phyloP scores from a whole-genome alignment of 2,113 vertebrate species.

The Perca schrenkii region DNA sequence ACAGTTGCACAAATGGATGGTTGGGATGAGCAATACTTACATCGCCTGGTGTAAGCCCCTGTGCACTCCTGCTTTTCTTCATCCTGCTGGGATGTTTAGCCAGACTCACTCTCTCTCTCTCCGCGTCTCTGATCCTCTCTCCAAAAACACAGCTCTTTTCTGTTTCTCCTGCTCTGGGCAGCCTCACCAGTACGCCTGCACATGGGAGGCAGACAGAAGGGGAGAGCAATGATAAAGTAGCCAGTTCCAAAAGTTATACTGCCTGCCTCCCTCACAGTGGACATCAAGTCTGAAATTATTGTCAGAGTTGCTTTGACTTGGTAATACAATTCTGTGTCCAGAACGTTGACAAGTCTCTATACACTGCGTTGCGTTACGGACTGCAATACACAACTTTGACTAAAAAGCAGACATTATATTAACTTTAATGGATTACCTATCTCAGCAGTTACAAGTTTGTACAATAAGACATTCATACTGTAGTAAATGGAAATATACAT shows the following conservation, averaged over 20 bases:
- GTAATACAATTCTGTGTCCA: background rate
- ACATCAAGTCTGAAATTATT: constrained; percentile 7
- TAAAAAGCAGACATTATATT: constrained; percentile 22
- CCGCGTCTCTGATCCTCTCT: constrained; percentile 23
- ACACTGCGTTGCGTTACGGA: background rate
- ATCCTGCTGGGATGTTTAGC: constrained; percentile 74
- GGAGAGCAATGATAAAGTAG: constrained; percentile 21
- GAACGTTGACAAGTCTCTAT: constrained; percentile 11
- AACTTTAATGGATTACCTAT: background rate
- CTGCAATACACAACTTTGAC: constrained; percentile 3
- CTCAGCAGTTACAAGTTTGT: constrained; percentile 11
- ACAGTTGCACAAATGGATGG: constrained; percentile 26
- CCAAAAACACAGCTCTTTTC: constrained; percentile 31
- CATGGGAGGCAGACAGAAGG: constrained; percentile 24
- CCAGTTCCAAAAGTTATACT: constrained; percentile 30
- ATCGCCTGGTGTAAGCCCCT: constrained; percentile 87
- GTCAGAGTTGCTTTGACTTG: constrained; percentile 9
- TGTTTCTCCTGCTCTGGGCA: constrained; percentile 37
- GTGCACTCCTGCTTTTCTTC: constrained; percentile 95
- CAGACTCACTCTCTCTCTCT: constrained; percentile 15
- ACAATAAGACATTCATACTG: background rate
- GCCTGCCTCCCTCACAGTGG: background rate
- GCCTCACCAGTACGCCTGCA: constrained; percentile 60
- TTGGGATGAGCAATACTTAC: constrained; percentile 80
- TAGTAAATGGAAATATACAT: background rate